A percentile compares a stretch with the other conserved stretches of the same genome.
Evolutionary conservation across 2,797 vertebrate species (phyloP).

Genomic region (Acridotheres tristis): DNA sequence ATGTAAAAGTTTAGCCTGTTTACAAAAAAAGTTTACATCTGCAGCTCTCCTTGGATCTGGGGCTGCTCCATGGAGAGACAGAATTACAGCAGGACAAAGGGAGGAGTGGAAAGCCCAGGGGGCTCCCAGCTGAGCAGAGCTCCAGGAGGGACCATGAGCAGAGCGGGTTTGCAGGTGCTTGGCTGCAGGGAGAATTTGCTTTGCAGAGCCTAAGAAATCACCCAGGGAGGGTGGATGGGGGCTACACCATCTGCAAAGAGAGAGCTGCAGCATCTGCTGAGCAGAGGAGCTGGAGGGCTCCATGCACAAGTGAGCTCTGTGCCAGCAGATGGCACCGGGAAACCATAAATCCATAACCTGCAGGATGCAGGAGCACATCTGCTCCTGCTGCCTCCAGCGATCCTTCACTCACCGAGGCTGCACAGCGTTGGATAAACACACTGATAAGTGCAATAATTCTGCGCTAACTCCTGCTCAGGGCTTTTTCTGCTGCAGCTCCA

Average conservation of each 20-base stretch:
- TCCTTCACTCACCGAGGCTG: background rate
- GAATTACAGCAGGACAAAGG: background rate
- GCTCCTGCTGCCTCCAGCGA: background rate
- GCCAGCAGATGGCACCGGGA: slow-evolving; percentile 71
- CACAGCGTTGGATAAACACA: fast-evolving
- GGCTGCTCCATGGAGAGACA: background rate
- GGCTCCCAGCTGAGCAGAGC: background rate
- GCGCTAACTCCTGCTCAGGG: background rate
- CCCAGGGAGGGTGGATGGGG: background rate
- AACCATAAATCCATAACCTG: slow-evolving; percentile 12
- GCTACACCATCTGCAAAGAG: background rate
- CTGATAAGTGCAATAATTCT: background rate
- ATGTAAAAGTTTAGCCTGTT: background rate
- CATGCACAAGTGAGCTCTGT: background rate
- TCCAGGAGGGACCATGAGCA: background rate
- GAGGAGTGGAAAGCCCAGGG: background rate
- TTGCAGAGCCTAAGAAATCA: background rate
- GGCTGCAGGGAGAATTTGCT: background rate
- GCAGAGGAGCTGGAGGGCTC: background rate
- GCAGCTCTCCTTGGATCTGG: background rate
- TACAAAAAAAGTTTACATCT: background rate
- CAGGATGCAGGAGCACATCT: background rate
- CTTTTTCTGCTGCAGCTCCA: background rate
- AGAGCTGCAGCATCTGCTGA: background rate
- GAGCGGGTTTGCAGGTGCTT: background rate